A percentile compares a stretch with the other conserved stretches of the same genome.
These are phyloP conservation scores for Pangasianodon gigas DNA, from an alignment of 2,113 vertebrate genomes.

Conservation along the genomic window DNA sequence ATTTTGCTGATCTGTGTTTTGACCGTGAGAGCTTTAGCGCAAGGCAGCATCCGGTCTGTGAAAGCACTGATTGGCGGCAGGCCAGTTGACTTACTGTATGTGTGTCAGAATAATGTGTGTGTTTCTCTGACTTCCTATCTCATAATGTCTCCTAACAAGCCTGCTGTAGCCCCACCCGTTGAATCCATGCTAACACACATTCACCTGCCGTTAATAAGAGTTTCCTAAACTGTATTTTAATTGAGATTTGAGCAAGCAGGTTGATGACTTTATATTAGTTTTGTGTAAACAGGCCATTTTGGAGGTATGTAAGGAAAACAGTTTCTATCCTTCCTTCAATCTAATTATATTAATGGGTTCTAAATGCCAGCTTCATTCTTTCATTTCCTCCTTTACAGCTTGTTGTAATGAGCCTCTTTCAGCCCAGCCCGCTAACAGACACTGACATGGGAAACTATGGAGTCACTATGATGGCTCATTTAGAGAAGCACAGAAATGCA, in stretches of 20 bases:
- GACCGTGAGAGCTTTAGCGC: constrained; percentile 1
- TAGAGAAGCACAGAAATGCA: constrained; percentile 4
- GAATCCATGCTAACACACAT: background rate
- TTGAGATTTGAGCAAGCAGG: background rate
- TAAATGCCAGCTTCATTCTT: background rate
- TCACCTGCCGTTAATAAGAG: background rate
- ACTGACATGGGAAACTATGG: background rate
- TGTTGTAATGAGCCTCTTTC: constrained; percentile 23
- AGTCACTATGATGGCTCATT: constrained; percentile 1
- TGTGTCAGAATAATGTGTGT: constrained; percentile 11
- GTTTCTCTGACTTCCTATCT: background rate
- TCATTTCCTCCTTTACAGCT: background rate
- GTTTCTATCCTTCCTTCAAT: background rate
- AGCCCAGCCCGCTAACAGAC: constrained; percentile 10
- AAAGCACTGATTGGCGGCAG: constrained; percentile 23
- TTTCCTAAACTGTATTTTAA: background rate
- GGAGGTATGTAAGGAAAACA: background rate
- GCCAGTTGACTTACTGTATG: constrained; percentile 3
- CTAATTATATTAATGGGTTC: constrained; percentile 13
- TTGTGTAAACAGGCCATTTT: background rate
- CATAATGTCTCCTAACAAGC: constrained; percentile 3
- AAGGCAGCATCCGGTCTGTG: constrained; percentile 6
- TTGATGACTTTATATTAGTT: constrained; percentile 7
- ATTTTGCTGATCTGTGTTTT: constrained; percentile 23
- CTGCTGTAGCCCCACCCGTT: background rate